A percentile compares a stretch with the other conserved stretches of the same genome.
phyloP scores from a whole-genome alignment of 2,113 vertebrate species.

The Ceyx margarethae region DNA sequence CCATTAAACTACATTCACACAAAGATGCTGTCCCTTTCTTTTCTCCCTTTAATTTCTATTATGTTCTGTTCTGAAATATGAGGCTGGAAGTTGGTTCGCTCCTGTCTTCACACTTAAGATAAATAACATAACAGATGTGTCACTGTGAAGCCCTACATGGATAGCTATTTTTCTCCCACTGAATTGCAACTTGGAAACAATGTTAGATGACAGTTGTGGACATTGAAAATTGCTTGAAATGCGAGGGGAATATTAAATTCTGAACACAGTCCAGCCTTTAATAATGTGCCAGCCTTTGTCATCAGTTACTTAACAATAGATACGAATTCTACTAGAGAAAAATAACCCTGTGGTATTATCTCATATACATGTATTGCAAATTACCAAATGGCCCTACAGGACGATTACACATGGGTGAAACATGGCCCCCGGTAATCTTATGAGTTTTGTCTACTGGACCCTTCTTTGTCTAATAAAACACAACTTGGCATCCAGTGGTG shows the following conservation, averaged over 20 bases:
- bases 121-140: conserved; percentile 41
- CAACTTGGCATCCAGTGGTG: neutral
- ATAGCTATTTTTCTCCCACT: conserved; percentile 51
- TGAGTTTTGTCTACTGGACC: neutral
- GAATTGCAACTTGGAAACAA: conserved; percentile 49
- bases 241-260: neutral
- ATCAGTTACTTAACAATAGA: conserved; percentile 42
- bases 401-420: neutral
- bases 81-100: conserved; percentile 13
- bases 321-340: neutral
- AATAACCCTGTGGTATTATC: neutral
- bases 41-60: conserved; percentile 9
- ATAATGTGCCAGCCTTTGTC: conserved; percentile 43
- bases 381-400: neutral
- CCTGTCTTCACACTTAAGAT: conserved; percentile 17
- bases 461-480: neutral
- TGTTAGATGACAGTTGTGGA: conserved; percentile 56
- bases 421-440: neutral
- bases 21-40: neutral
- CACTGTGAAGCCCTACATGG: conserved; percentile 12
- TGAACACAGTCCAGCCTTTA: conserved; percentile 31
- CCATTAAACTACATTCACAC: neutral
- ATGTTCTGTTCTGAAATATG: neutral
- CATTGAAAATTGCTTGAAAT: conserved; percentile 47
- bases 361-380: neutral